A percentile compares a stretch with the other conserved stretches of the same genome.
phyloP scores from a whole-genome alignment of 2,888 invertebrate genomes.

The Exephanes ischioxanthus region DNA sequence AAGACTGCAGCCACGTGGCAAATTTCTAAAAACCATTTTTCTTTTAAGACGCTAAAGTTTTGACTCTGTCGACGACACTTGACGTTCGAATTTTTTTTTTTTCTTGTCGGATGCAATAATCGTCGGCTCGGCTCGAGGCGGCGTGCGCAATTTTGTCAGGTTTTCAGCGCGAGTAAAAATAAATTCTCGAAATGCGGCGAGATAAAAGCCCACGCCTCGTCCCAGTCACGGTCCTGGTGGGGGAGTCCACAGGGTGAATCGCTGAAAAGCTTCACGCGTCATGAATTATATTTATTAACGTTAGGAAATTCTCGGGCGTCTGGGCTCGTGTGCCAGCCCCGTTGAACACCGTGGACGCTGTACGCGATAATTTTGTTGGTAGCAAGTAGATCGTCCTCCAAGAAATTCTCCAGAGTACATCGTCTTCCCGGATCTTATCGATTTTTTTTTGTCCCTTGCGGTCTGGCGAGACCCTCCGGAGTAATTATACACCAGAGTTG shows the following conservation, averaged over 20 bases:
- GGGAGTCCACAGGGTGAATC: neutral
- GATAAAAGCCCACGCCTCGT: slow-evolving; percentile 47
- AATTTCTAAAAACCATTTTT: too few species aligned
- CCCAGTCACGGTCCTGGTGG: neutral
- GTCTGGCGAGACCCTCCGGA: neutral
- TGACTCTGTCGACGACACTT: neutral
- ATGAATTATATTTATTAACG: slow-evolving; percentile 30
- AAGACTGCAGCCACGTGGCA: neutral
- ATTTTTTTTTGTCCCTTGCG: neutral
- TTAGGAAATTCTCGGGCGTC: slow-evolving; percentile 6
- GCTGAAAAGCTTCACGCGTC: slow-evolving; percentile 10
- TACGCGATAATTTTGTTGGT: neutral
- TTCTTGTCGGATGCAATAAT: neutral
- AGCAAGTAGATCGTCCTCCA: neutral
- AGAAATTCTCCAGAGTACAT: slow-evolving; percentile 1
- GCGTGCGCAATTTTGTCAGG: neutral
- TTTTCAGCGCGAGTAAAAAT: slow-evolving; percentile 36
- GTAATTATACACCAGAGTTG: slow-evolving; percentile 29
- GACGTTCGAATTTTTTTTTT: neutral
- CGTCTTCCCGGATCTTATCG: neutral
- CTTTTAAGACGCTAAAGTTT: neutral
- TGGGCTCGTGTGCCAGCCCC: neutral
- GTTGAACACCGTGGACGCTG: neutral
- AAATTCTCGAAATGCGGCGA: slow-evolving; percentile 46
- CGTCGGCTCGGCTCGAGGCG: neutral